A percentile compares a stretch with the other conserved stretches of the same genome.
These are phyloP conservation scores for Antedon mediterranea DNA, from an alignment of 53 echinoderm and acorn worm genomes.

Conservation along the genomic window DNA sequence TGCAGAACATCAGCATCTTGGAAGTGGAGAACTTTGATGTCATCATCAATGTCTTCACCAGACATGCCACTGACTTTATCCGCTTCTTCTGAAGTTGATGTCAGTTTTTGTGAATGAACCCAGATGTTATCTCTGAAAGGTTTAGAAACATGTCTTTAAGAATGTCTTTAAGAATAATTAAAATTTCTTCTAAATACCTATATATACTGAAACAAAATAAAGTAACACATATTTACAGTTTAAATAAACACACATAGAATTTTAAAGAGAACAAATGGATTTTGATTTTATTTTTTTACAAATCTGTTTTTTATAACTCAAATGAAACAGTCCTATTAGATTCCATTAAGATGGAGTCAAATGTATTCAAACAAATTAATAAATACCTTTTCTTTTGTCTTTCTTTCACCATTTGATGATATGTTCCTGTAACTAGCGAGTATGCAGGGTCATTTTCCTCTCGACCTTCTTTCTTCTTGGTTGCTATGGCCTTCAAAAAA, in stretches of 20 bases:
- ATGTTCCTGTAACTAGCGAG: conserved; percentile 63
- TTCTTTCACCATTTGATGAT: conserved; percentile 46
- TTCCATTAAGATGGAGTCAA: too few species aligned
- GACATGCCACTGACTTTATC: background rate
- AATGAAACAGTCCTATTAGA: too few species aligned
- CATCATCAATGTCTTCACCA: background rate
- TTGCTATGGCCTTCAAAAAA: conserved; percentile 23
- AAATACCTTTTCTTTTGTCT: conserved; percentile 62
- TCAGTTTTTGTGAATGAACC: conserved; percentile 29
- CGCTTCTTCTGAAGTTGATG: background rate
- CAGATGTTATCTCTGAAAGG: conserved; percentile 35
- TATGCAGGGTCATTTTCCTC: conserved; percentile 64
- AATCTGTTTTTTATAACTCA: too few species aligned
- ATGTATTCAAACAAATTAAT: too few species aligned
- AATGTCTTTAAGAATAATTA: too few species aligned
- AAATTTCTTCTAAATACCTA: too few species aligned
- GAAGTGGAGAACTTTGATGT: conserved; percentile 1
- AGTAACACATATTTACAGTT: too few species aligned
- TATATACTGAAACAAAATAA: too few species aligned
- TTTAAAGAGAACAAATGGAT: too few species aligned
- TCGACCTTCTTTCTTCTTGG: conserved; percentile 27
- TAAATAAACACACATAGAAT: too few species aligned
- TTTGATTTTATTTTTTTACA: too few species aligned
- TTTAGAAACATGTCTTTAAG: background rate
- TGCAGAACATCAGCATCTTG: conserved; percentile 17